These are phyloP conservation scores for Drosophila kanapiae DNA, from an alignment of 1,140 invertebrate genomes.

Conservation along the genomic window DNA sequence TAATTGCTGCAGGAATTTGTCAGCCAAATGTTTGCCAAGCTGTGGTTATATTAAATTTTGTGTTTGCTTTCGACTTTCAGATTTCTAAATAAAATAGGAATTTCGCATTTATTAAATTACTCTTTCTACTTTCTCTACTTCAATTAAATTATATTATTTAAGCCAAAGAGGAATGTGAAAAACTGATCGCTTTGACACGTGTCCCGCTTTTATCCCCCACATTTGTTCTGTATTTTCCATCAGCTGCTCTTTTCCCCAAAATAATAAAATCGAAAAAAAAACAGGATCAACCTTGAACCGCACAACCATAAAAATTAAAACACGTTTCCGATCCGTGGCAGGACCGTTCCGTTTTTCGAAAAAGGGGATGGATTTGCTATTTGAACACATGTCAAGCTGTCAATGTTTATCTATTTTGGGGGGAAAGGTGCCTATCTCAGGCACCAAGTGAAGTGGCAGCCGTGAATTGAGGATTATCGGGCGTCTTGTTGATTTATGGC, in stretches of 20 bases:
- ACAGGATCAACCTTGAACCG: conserved; percentile 43
- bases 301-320: conserved; percentile 70
- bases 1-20: conserved; percentile 30
- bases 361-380: conserved; percentile 38
- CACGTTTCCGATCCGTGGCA: conserved; percentile 48
- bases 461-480: conserved; percentile 66
- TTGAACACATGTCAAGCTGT: conserved; percentile 82
- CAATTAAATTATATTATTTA: neutral
- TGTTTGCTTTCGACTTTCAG: neutral
- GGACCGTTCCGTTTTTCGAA: conserved; percentile 10
- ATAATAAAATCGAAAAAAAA: conserved; percentile 7
- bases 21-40: conserved; percentile 12
- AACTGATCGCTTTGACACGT: conserved; percentile 4
- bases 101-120: neutral
- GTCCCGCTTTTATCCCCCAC: conserved; percentile 5
- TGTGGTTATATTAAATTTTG: conserved; percentile 4
- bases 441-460: conserved; percentile 30
- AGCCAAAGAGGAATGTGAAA: neutral
- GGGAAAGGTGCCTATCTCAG: conserved; percentile 55
- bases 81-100: neutral
- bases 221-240: conserved; percentile 10
- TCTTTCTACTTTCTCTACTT: neutral
- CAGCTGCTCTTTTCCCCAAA: conserved; percentile 35
- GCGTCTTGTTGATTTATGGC: conserved; percentile 75
- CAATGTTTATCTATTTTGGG: conserved; percentile 75